Evolutionary conservation across 2,888 invertebrate genomes (phyloP), one percentile per base, ranked within the genome.

Genomic region (Parnassius apollo): DNA sequence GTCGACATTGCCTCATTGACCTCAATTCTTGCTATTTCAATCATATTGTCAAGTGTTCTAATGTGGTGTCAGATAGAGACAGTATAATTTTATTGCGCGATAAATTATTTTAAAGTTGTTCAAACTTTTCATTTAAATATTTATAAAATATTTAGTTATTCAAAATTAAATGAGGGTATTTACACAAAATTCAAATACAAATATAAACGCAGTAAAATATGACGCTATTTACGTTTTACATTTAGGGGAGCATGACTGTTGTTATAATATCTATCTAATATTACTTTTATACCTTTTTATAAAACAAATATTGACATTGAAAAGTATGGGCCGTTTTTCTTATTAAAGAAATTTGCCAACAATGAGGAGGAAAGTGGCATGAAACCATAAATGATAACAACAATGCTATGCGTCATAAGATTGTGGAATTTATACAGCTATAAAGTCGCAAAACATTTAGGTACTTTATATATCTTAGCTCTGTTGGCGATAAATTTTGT

Each of bases 1-100:
- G 52, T 46, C 25, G 11, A 18, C 22, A 50, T 54, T 44, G 52
- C 59, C 42, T 59, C 60, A 60, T 56, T 51, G 51, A 56, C 56
- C 56, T 35, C 22, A 56, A 56, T 61, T 45, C 44, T 49, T 25
- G 50, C 44, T 51, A 35, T 51, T 61, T 61, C 25, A 10, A 56
- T 61, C 12, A 35, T 35, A 46, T n/a, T 56, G 48, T 55, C 13
- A 56, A 56, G 9, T 50, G 9, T 22, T 61, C 57, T 52, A 46
- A 53, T 9, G 45, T 10, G 3, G 35, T 25, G 11, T 9, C 51
- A 22, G 22, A 51, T 51, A 11, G 51, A 51, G 25, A 51, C 12
- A 35, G 7, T 51, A 11, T 51, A 51, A 25, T 51, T 51, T 51
- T 51, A 25, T 25, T 9, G 25, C 25, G 25, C 25, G 25, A 51